These are phyloP conservation scores for Leuctra nigra DNA, from an alignment of 2,888 invertebrate genomes.

Conservation along the genomic window DNA sequence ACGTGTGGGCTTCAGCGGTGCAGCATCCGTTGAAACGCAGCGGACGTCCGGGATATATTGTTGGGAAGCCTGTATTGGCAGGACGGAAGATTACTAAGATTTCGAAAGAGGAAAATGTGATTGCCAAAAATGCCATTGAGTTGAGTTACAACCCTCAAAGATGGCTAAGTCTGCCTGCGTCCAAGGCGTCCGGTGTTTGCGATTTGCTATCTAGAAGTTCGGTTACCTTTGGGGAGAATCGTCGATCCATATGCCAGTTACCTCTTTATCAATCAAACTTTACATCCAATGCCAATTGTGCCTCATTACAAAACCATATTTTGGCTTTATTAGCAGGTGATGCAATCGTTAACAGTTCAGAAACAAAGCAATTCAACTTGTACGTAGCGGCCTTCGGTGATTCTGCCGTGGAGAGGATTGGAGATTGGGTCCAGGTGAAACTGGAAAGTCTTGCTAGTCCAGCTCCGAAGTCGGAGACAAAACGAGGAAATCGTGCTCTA, in stretches of 20 bases:
- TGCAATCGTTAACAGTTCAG: slow-evolving; percentile 35
- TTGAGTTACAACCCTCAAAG: slow-evolving; percentile 29
- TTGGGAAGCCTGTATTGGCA: slow-evolving; percentile 55
- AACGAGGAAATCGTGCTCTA: too few species aligned
- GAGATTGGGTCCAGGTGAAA: slow-evolving; percentile 45
- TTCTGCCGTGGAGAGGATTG: slow-evolving; percentile 38
- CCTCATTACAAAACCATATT: slow-evolving; percentile 36
- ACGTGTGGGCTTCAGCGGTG: slow-evolving; percentile 30
- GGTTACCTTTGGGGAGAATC: slow-evolving; percentile 37
- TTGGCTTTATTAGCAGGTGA: slow-evolving; percentile 33
- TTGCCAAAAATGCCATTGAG: slow-evolving; percentile 30
- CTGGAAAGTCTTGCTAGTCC: slow-evolving; percentile 34
- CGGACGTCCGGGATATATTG: slow-evolving; percentile 71
- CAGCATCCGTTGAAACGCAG: slow-evolving; percentile 43
- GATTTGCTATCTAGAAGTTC: slow-evolving; percentile 30
- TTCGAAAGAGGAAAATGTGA: slow-evolving; percentile 30
- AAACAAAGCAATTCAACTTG: slow-evolving; percentile 33
- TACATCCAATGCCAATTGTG: slow-evolving; percentile 33
- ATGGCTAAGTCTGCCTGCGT: slow-evolving; percentile 37
- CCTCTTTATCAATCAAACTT: slow-evolving; percentile 34
- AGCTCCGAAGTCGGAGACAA: slow-evolving; percentile 37
- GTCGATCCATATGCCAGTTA: slow-evolving; percentile 35
- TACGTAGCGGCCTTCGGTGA: slow-evolving; percentile 47
- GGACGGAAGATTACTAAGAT: slow-evolving; percentile 37
- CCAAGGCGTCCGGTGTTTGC: slow-evolving; percentile 35